A percentile compares a stretch with the other conserved stretches of the same genome.
These are phyloP conservation scores for Aphelenchoides fujianensis DNA, from an alignment of 1,140 invertebrate genomes.

Conservation along the genomic window DNA sequence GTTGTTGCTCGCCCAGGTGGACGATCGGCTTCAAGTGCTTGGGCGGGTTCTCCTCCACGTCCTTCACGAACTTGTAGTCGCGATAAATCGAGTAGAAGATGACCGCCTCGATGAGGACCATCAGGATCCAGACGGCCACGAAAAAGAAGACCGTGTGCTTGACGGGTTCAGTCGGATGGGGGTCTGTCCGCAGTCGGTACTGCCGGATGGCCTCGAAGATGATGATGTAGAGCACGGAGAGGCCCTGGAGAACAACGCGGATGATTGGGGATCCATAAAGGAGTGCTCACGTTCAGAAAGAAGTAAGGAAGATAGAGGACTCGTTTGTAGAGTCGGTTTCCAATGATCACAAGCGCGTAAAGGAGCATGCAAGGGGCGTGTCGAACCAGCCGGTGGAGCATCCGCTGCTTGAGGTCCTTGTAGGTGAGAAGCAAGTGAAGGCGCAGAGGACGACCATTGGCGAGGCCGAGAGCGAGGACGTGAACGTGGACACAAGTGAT, in stretches of 20 bases:
- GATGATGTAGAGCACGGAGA: background rate
- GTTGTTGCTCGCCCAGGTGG: background rate
- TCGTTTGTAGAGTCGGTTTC: background rate
- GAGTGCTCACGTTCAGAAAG: background rate
- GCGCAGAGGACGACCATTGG: constrained; percentile 8
- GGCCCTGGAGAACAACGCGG: background rate
- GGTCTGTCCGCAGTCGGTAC: background rate
- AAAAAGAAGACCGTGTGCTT: background rate
- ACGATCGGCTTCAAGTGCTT: constrained; percentile 2
- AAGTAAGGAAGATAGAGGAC: background rate
- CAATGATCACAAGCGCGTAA: background rate
- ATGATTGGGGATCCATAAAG: background rate
- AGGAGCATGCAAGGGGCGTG: background rate
- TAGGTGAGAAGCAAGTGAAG: background rate
- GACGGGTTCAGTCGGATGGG: background rate
- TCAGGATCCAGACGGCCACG: background rate
- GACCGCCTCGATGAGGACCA: background rate
- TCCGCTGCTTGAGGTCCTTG: background rate
- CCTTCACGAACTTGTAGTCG: constrained; percentile 11
- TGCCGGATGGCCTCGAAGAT: background rate
- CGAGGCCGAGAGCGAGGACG: background rate
- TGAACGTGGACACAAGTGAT: constrained; percentile 6
- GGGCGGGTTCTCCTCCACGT: background rate
- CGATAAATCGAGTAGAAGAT: constrained; percentile 6
- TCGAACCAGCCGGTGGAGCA: background rate